These are phyloP conservation scores for Octopus bimaculoides DNA, from an alignment of 1,140 invertebrate species.

Conservation along the genomic window DNA sequence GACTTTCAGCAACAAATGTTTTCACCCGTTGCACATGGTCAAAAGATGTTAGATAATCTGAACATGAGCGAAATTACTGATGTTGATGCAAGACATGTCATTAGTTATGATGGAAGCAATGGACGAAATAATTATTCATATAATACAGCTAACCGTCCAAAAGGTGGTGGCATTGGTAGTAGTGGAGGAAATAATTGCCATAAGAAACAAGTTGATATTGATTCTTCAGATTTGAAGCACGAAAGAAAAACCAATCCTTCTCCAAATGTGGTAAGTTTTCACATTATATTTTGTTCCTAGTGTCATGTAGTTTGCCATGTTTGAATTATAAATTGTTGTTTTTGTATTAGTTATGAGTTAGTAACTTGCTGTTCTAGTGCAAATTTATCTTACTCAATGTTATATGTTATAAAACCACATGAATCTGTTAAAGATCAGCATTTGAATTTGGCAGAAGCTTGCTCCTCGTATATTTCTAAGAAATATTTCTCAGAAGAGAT, in stretches of 20 bases:
- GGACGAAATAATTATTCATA: slow-evolving; percentile 18
- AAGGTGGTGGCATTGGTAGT: not conserved
- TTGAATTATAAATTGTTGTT: no score
- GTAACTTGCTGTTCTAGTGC: no score
- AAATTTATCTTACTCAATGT: no score
- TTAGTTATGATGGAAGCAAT: slow-evolving; percentile 22
- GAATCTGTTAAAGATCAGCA: no score
- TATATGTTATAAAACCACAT: no score
- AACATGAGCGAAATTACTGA: not conserved
- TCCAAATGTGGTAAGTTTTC: not conserved
- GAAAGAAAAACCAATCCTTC: not conserved
- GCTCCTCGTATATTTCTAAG: no score
- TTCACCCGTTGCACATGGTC: not conserved
- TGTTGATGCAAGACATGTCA: slow-evolving; percentile 20
- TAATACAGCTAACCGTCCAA: slow-evolving; percentile 3
- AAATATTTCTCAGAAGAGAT: no score
- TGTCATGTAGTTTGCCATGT: no score
- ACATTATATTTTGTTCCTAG: no score
- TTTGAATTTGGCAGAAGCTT: no score
- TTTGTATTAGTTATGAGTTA: no score
- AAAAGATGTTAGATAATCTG: not conserved
- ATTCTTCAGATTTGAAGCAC: not conserved
- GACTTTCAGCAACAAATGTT: not conserved
- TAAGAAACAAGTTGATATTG: slow-evolving; percentile 6
- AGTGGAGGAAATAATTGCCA: slow-evolving; percentile 49